Evolutionary conservation across 2,888 invertebrate species (phyloP), one percentile per base, ranked within the genome.

Genomic region (Pilophorus perplexus): DNA sequence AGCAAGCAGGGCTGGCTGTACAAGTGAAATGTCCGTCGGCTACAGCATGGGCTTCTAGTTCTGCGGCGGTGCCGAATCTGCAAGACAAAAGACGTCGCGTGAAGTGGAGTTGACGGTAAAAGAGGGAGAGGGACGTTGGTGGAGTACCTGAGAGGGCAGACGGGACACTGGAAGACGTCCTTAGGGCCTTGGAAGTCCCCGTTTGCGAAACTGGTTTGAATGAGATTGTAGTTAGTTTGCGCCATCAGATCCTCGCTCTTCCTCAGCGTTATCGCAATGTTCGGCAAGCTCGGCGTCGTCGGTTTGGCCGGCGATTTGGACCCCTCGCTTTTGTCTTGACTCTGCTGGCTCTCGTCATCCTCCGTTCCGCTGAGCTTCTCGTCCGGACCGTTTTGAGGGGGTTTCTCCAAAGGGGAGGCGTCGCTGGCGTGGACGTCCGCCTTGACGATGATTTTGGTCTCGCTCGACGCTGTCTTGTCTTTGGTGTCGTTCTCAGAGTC

Each of bases 11-110:
- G 62, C 62, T 62, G 46, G 33, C 20, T 2, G 62, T 27, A 23
- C 62, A 62, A n/a, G 48, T 28, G 48, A 62, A 46, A 28, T 62
- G 62, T 5, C 62, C 62, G 14, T 44, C 62, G 22, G 62, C 46
- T 1, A 22, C 46, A 3, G 62, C 28, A 22, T 62, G 62, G 44
- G 62, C 46, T 2, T 62, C 62, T 20, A 62, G n/a, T 20, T 62
- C 62, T 2, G 46, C 62, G 1, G 44, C 18, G 3, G 62, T 46
- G 3, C 1, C 20, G n/a, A 62, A 62, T 27, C 62, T 46, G 27
- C 14, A 42, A n/a, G 20, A 44, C 3, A 44, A 44, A 14, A 2
- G 18, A 44, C 10, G 18, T 3, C 33, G 6, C 6, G 6, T 33
- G 10, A 10, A 8, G 6, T 33, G 33, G 33, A 33, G 33, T 8